These are phyloP conservation scores for Bovichtus diacanthus DNA, from an alignment of 2,797 vertebrate genomes.

Conservation along the genomic window DNA sequence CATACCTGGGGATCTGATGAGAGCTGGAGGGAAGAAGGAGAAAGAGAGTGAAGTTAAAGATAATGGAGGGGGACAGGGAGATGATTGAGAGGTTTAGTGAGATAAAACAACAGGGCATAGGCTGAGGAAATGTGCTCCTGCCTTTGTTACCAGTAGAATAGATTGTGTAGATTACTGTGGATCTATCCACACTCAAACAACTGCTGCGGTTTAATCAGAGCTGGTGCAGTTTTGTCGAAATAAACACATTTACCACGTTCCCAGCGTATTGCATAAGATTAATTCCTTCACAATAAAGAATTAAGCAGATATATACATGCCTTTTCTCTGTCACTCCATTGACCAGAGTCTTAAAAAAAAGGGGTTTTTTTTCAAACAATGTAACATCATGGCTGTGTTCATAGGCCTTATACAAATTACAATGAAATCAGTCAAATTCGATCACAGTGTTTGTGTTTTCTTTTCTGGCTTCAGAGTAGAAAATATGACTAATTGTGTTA, in stretches of 20 bases:
- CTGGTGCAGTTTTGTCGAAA: background rate
- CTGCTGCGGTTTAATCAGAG: slow-evolving; percentile 12
- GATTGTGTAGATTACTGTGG: slow-evolving; percentile 11
- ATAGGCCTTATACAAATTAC: background rate
- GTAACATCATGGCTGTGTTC: background rate
- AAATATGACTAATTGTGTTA: background rate
- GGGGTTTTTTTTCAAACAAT: background rate
- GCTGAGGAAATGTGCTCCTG: background rate
- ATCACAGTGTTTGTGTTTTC: background rate
- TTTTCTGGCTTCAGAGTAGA: background rate
- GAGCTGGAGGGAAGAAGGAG: background rate
- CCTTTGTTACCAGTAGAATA: slow-evolving; percentile 2
- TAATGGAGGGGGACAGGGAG: background rate
- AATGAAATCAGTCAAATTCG: background rate
- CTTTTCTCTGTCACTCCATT: background rate
- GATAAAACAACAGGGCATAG: background rate
- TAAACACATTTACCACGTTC: background rate
- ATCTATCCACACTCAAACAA: background rate
- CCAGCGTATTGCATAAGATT: background rate
- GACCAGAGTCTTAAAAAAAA: background rate
- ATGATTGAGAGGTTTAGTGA: background rate
- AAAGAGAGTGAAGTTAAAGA: background rate
- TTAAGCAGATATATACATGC: background rate
- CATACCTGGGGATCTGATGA: slow-evolving; percentile 84
- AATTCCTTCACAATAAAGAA: background rate